phyloP scores from a whole-genome alignment of 2,113 vertebrate species.

The Actenoides hombroni region DNA sequence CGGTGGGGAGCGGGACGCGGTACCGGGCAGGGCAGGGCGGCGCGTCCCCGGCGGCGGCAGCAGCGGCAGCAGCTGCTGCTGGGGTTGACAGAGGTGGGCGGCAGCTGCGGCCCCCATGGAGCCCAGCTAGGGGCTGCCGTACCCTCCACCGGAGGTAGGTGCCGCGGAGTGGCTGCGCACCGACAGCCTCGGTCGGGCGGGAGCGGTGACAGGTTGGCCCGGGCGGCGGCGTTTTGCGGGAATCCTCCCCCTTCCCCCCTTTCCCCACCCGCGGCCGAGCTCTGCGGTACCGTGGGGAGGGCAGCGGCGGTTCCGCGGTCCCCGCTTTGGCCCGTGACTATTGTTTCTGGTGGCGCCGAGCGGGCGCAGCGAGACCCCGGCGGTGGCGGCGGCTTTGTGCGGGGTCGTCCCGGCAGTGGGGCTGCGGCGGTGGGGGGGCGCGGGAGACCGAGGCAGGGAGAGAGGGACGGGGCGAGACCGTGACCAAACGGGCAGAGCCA shows the following conservation, averaged over 20 bases:
- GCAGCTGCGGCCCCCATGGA: neutral
- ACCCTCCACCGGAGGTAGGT: neutral
- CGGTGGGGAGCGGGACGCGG: neutral
- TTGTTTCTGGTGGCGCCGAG: slow-evolving; percentile 7
- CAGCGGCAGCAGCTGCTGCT: neutral
- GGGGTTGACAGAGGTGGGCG: neutral
- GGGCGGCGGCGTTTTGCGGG: neutral
- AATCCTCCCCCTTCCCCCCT: neutral
- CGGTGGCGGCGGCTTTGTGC: slow-evolving; percentile 7
- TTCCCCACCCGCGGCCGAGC: neutral
- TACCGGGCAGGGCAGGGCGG: neutral
- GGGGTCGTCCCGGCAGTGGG: neutral
- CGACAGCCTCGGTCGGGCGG: neutral
- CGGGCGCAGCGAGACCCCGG: neutral
- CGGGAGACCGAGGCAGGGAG: neutral
- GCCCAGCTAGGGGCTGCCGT: neutral
- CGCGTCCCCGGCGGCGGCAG: neutral
- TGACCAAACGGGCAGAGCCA: neutral
- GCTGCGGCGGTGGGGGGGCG: neutral
- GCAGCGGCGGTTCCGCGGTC: neutral
- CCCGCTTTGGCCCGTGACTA: neutral
- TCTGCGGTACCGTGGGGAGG: neutral
- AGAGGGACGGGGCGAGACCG: neutral
- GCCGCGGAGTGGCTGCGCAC: neutral
- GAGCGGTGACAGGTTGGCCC: neutral